Percentiles rank a stretch among this genome's conserved stretches.
Evolutionary conservation across 2,888 invertebrate genomes (phyloP).

Genomic region (Alitta virens): DNA sequence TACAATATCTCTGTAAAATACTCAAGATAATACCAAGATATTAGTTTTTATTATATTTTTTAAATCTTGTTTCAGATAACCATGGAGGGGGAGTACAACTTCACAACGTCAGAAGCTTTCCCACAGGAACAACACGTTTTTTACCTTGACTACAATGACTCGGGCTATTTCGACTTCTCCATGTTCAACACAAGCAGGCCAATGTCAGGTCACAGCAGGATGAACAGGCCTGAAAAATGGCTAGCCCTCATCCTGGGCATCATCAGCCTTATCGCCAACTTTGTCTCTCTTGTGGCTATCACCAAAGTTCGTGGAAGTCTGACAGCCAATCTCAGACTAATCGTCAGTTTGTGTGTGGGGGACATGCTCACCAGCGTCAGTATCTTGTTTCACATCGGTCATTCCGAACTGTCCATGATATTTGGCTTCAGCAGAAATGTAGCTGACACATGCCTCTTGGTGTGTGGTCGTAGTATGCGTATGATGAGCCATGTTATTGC

Average conservation of each 20-base stretch:
- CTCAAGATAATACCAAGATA: no score
- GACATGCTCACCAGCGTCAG: slow-evolving; percentile 22
- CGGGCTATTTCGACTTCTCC: no score
- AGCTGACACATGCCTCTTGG: slow-evolving; percentile 9
- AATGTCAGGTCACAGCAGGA: no score
- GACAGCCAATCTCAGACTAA: slow-evolving; percentile 23
- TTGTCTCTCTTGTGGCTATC: slow-evolving; percentile 15
- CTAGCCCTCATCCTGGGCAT: slow-evolving; percentile 4
- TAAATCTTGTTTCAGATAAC: no score
- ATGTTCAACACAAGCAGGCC: no score
- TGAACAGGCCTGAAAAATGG: not conserved
- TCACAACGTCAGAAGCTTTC: no score
- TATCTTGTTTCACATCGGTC: slow-evolving; percentile 10
- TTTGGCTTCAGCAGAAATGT: no score
- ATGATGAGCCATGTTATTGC: slow-evolving; percentile 16
- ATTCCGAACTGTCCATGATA: not conserved
- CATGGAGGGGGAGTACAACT: no score
- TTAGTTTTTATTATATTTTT: no score
- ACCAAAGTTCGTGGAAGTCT: slow-evolving; percentile 1
- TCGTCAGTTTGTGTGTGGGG: slow-evolving; percentile 22
- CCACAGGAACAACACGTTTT: no score
- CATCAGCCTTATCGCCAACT: slow-evolving; percentile 14
- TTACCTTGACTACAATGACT: no score
- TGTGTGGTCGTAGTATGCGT: slow-evolving; percentile 3
- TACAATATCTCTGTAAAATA: no score